Conservation (phyloP, 2,113 vertebrate genomes). For the Cryptomyrus ogoouensis region DNA sequence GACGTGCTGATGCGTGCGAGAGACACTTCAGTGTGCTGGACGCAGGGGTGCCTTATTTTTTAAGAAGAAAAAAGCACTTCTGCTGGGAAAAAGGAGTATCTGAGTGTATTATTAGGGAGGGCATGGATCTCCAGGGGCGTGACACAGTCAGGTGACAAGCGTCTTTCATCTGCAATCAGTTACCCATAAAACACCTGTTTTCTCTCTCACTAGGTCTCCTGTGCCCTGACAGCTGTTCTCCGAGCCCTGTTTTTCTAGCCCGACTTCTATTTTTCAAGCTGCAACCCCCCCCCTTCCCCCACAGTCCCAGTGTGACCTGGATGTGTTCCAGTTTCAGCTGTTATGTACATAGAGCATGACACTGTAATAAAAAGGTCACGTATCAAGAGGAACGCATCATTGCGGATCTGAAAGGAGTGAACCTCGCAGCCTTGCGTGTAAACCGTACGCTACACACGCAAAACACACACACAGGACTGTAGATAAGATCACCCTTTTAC, state of each 20-base stretch:
- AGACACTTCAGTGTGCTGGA: neutral
- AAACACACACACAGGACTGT: neutral
- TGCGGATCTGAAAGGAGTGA: neutral
- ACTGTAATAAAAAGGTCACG: neutral
- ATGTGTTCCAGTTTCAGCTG: neutral
- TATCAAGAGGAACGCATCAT: neutral
- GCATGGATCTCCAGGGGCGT: neutral
- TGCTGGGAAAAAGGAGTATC: neutral
- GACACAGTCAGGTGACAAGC: neutral
- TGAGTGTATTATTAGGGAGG: neutral
- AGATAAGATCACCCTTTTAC: neutral
- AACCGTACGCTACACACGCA: neutral
- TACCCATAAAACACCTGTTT: neutral
- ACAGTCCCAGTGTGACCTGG: neutral
- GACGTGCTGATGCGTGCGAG: neutral
- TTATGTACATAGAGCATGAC: neutral
- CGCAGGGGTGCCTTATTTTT: neutral
- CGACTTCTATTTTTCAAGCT: neutral
- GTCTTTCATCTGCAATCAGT: neutral
- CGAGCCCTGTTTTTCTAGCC: neutral
- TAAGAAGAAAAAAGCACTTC: neutral
- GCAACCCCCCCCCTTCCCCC: neutral
- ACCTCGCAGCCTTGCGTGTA: neutral
- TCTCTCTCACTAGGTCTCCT: neutral
- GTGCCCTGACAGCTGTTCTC: neutral